Percentiles rank a stretch among this genome's conserved stretches.
phyloP scores from a whole-genome alignment of 2,888 invertebrate species.

The Tiliacea citrago region DNA sequence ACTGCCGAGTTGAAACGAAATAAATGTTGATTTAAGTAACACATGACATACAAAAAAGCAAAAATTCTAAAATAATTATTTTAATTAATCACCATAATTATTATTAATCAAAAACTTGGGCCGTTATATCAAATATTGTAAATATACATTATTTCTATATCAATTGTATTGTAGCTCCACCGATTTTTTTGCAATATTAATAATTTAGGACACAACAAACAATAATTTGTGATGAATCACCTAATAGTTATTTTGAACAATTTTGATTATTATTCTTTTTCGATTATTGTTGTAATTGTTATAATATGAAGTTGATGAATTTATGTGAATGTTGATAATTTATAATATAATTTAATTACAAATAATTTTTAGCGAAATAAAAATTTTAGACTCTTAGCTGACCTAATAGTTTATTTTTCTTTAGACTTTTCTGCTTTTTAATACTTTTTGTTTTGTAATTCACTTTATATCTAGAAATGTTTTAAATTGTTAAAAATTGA shows the following conservation, averaged over 20 bases:
- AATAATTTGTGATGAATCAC: conserved; percentile 33
- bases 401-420: conserved; percentile 50
- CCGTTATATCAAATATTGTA: neutral
- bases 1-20: conserved; percentile 23
- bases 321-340: conserved; percentile 33
- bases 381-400: conserved; percentile 57
- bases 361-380: conserved; percentile 16
- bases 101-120: neutral
- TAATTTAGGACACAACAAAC: conserved; percentile 22
- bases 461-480: too few relatives aligned
- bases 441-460: conserved; percentile 28
- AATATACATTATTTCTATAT: conserved; percentile 19
- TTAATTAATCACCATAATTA: neutral
- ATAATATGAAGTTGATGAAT: conserved; percentile 29
- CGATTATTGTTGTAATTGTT: conserved; percentile 26
- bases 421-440: conserved; percentile 33
- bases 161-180: conserved; percentile 12
- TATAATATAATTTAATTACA: conserved; percentile 7
- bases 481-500: too few relatives aligned
- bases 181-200: conserved; percentile 14
- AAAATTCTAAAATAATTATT: neutral
- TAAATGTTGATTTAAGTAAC: neutral
- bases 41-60: conserved; percentile 28
- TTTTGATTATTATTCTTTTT: conserved; percentile 9
- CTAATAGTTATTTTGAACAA: conserved; percentile 4